phyloP scores from a whole-genome alignment of 2,888 invertebrate genomes.

The Drosophila melanosoma region DNA sequence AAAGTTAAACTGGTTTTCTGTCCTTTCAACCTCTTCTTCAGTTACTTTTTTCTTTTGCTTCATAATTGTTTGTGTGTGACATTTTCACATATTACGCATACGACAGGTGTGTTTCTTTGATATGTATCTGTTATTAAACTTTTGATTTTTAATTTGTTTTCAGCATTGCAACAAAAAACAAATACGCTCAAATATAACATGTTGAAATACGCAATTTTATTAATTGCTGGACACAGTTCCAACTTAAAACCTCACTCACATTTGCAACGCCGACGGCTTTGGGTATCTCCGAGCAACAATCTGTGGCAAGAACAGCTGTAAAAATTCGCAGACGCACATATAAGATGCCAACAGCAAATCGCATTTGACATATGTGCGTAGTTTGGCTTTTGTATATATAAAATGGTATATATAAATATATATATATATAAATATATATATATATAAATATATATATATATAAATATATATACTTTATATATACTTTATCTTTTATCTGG shows the following conservation, averaged over 20 bases:
- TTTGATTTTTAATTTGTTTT: constrained; percentile 11
- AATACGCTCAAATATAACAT: constrained; percentile 9
- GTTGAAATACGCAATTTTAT: constrained; percentile 37
- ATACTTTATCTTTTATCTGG: constrained; percentile 30
- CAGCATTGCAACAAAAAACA: neutral
- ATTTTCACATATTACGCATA: constrained; percentile 43
- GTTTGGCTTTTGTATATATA: constrained; percentile 30
- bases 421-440: constrained; percentile 11
- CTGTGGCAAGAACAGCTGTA: constrained; percentile 60
- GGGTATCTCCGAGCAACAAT: constrained; percentile 14
- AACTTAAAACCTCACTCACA: neutral
- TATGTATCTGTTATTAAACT: constrained; percentile 14
- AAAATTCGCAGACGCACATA: constrained; percentile 54
- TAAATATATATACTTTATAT: constrained; percentile 28
- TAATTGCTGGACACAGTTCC: constrained; percentile 28
- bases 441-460: constrained; percentile 14
- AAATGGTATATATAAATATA: neutral
- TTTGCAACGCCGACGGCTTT: constrained; percentile 1
- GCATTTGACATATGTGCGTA: constrained; percentile 33
- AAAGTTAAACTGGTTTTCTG: constrained; percentile 1
- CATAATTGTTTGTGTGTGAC: constrained; percentile 41
- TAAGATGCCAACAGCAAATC: constrained; percentile 47
- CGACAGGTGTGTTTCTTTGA: constrained; percentile 59
- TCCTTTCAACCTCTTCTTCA: neutral
- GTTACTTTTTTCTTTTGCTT: constrained; percentile 37